Evolutionary conservation across 2,888 invertebrate species (phyloP), one percentile per base, ranked within the genome.

Genomic region (Pedicia rivosa): DNA sequence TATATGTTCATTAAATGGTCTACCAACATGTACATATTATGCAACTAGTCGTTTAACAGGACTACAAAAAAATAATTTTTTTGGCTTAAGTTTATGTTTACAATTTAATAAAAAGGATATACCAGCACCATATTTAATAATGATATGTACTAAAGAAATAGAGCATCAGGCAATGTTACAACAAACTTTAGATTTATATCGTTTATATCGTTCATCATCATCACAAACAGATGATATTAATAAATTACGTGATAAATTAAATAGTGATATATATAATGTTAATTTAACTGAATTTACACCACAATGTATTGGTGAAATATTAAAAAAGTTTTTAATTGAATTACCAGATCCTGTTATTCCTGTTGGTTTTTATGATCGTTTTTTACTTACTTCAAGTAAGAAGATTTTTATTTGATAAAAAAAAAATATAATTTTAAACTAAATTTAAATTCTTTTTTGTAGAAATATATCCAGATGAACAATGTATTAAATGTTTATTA

Each of bases 271-370:
- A 15, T 51, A 47, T 48, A 60, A 52, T 42, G 53, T 63, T 27
- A 66, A 68, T 48, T 52, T 71, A 39, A 56, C 50, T 42, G 54
- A 58, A 9, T 69, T 65, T 49, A 64, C 64, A 28, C 62, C 69
- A 10, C 62, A 66, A 42, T 65, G 67, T 46, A 64, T 76, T 44
- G 68, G 71, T 15, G 24, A 34, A 34, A 65, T 72, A 35, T 57
- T 82, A 40, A 79, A 81, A 51, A 76, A 76, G 52, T 81, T 74
- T 54, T 59, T 82, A 28, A 57, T 77, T 32, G 80, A 82, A 52
- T 57, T 82, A 43, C 78, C 78, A 1, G 78, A 81, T 55, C 78
- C 81, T 4, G 65, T 82, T 36, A 76, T 82, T 46, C 81, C 80
- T 16, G 74, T 78, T 24, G 70, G 72, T 51, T 73, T 72, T 66